Evolutionary conservation across 2,888 invertebrate species (phyloP).

Genomic region (Luperina nickerlii): DNA sequence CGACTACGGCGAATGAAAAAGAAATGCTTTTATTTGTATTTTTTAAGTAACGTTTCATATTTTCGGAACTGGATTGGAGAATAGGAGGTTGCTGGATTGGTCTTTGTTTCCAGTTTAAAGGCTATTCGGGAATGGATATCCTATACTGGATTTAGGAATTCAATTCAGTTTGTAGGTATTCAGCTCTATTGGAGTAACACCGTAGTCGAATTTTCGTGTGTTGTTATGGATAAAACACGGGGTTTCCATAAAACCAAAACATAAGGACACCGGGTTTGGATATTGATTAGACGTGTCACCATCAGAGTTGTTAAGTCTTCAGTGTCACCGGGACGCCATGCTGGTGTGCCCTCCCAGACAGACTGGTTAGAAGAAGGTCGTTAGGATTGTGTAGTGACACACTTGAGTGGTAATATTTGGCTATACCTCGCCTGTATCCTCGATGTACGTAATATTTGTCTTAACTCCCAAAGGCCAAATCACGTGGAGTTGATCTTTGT

Average conservation of each 20-base stretch:
- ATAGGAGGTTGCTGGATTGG: conserved; percentile 52
- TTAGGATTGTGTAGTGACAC: conserved; percentile 89
- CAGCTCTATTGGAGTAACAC: conserved; percentile 42
- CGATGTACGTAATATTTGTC: conserved; percentile 98
- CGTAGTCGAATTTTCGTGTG: conserved; percentile 59
- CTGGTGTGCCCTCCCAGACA: conserved; percentile 89
- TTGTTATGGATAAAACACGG: conserved; percentile 54
- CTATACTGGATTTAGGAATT: conserved; percentile 36
- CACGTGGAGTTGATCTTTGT: conserved; percentile 99
- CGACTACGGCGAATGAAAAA: conserved; percentile 62
- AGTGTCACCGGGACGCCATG: conserved; percentile 86
- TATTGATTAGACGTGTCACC: conserved; percentile 83
- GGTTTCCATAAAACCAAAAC: conserved; percentile 66
- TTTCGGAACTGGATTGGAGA: conserved; percentile 51
- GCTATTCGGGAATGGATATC: conserved; percentile 37
- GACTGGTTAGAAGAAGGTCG: conserved; percentile 90
- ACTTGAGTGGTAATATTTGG: conserved; percentile 86
- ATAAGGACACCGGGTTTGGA: conserved; percentile 74
- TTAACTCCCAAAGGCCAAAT: conserved; percentile 99
- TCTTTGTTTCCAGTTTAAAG: conserved; percentile 51
- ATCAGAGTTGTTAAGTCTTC: conserved; percentile 81
- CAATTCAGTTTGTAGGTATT: conserved; percentile 39
- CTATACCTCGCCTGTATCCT: conserved; percentile 97
- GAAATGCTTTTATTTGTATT: conserved; percentile 9
- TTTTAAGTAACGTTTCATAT: conserved; percentile 24